phyloP scores from a whole-genome alignment of 2,113 vertebrate species.

The Sarotherodon lohbergeri region DNA sequence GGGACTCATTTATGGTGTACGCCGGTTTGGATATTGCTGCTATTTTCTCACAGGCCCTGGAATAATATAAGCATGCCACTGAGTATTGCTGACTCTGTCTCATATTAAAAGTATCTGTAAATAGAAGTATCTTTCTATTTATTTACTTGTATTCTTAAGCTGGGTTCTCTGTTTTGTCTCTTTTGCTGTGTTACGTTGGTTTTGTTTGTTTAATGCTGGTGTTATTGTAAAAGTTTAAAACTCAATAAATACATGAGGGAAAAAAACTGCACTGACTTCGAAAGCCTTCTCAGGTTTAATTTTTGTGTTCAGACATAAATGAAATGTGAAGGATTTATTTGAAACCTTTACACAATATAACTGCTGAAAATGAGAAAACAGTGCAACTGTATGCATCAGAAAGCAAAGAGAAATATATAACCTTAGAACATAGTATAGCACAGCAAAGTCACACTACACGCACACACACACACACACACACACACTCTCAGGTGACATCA shows the following conservation, averaged over 20 bases:
- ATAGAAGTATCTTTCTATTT: not conserved
- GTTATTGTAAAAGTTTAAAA: not conserved
- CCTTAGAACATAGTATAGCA: not conserved
- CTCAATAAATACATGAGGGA: rapidly evolving
- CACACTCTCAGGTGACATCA: not conserved
- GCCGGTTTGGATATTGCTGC: not conserved
- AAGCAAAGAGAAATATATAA: not conserved
- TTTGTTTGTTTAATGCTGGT: not conserved
- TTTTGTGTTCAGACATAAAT: rapidly evolving
- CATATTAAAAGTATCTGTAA: not conserved
- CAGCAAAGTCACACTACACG: not conserved
- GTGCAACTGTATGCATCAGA: not conserved
- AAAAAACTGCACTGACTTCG: rapidly evolving
- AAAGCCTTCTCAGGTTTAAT: not conserved
- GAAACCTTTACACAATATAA: not conserved
- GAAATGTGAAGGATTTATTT: not conserved
- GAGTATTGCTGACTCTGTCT: not conserved
- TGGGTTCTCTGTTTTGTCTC: not conserved
- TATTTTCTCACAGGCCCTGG: rapidly evolving
- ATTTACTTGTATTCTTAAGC: not conserved
- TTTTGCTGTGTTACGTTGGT: not conserved
- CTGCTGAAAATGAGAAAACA: not conserved
- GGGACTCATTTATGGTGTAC: not conserved
- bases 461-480: not conserved
- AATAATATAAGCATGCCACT: not conserved